These are phyloP conservation scores for Anoplopoma fimbria DNA, from an alignment of 2,113 vertebrate genomes.

Conservation along the genomic window DNA sequence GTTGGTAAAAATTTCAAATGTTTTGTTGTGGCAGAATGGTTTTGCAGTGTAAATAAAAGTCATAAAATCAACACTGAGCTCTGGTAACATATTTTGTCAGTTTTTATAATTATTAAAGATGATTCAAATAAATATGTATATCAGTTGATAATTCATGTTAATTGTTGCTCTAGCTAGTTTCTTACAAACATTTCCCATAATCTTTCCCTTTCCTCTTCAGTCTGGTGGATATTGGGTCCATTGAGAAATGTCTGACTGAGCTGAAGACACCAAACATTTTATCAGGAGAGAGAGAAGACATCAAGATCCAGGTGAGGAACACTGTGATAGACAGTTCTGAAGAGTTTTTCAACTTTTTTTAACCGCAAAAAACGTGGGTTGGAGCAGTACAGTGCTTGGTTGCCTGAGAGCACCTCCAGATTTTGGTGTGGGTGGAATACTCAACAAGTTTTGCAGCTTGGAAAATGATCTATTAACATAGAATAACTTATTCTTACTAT, in stretches of 20 bases:
- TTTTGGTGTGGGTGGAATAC: slow-evolving; percentile 66
- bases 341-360: slow-evolving; percentile 36
- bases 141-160: slow-evolving; percentile 14
- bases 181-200: slow-evolving; percentile 11
- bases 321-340: slow-evolving; percentile 31
- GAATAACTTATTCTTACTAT: slow-evolving; percentile 4
- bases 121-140: slow-evolving; percentile 18
- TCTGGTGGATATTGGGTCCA: slow-evolving; percentile 79
- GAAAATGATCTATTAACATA: slow-evolving; percentile 12
- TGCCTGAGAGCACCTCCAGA: slow-evolving; percentile 53
- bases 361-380: slow-evolving; percentile 39
- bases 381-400: slow-evolving; percentile 31
- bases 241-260: slow-evolving; percentile 87
- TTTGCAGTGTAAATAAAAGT: slow-evolving; percentile 18
- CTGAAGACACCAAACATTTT: slow-evolving; percentile 80
- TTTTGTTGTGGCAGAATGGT: background rate
- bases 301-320: slow-evolving; percentile 88
- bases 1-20: background rate
- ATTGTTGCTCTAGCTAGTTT: slow-evolving; percentile 4
- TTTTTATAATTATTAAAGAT: slow-evolving; percentile 20
- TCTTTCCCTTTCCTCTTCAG: slow-evolving; percentile 77
- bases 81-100: background rate
- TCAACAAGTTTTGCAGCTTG: slow-evolving; percentile 25
- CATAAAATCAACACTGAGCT: background rate
- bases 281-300: slow-evolving; percentile 80